Conservation (phyloP, 2,113 vertebrate species). For the Macquaria ambigua region DNA sequence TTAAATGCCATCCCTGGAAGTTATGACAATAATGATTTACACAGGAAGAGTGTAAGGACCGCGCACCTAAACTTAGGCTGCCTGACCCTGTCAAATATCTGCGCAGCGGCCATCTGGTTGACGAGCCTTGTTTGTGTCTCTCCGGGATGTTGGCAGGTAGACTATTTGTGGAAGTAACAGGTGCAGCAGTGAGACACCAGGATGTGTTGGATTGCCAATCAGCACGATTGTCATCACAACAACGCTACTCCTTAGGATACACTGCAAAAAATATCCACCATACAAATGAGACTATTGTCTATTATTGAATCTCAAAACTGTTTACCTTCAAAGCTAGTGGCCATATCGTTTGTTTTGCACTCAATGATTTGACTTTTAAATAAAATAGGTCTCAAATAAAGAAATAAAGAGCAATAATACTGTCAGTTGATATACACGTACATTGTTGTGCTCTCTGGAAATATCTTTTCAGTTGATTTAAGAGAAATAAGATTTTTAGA, state of each 20-base stretch:
- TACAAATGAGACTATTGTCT: background rate
- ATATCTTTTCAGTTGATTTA: background rate
- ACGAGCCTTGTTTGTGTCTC: constrained; percentile 58
- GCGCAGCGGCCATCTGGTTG: constrained; percentile 48
- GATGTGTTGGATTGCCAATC: constrained; percentile 70
- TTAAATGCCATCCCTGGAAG: background rate
- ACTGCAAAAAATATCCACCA: background rate
- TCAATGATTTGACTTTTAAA: background rate
- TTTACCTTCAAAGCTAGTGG: background rate
- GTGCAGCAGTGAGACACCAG: constrained; percentile 75
- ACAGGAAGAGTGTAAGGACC: constrained; percentile 6
- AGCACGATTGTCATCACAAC: constrained; percentile 61
- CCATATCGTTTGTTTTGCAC: background rate
- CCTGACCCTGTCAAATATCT: constrained; percentile 30
- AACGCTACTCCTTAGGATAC: constrained; percentile 5
- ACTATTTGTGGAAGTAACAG: constrained; percentile 81
- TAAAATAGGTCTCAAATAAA: background rate
- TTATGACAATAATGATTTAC: constrained; percentile 21
- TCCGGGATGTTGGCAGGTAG: constrained; percentile 72
- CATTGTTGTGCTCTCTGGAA: background rate
- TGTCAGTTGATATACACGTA: background rate
- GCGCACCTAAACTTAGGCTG: constrained; percentile 53
- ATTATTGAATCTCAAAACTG: background rate
- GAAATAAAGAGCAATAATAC: background rate
- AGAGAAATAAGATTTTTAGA: no score